Conservation (phyloP, 1,140 invertebrate genomes). For the Paraescarpia echinospica region DNA sequence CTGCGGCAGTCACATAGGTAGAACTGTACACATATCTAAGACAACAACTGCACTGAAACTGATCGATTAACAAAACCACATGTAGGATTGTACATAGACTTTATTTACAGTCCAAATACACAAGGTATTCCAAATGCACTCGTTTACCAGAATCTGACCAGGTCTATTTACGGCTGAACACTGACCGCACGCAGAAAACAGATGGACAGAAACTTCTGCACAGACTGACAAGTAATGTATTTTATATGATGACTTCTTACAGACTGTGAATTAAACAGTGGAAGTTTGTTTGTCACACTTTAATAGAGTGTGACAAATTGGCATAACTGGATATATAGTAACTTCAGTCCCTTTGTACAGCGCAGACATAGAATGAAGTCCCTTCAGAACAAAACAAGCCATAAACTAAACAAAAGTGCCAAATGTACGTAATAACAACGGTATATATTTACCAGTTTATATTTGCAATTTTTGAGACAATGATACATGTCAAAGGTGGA, state of each 20-base stretch:
- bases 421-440: neutral
- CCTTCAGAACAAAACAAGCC: neutral
- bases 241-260: neutral
- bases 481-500: neutral
- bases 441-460: neutral
- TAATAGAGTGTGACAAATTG: neutral
- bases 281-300: neutral
- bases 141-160: neutral
- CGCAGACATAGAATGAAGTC: neutral
- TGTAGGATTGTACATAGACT: neutral
- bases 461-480: neutral
- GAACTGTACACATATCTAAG: neutral
- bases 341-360: neutral
- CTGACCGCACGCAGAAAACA: neutral
- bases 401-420: neutral
- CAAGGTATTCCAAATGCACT: neutral
- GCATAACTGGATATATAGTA: neutral
- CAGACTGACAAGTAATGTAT: neutral
- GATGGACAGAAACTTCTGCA: neutral
- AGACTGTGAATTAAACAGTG: neutral
- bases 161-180: neutral
- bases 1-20: neutral
- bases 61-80: neutral
- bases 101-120: conserved; percentile 6
- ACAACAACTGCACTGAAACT: neutral